These are phyloP conservation scores for Festucalex cinctus DNA, from an alignment of 2,113 vertebrate species.

Conservation along the genomic window DNA sequence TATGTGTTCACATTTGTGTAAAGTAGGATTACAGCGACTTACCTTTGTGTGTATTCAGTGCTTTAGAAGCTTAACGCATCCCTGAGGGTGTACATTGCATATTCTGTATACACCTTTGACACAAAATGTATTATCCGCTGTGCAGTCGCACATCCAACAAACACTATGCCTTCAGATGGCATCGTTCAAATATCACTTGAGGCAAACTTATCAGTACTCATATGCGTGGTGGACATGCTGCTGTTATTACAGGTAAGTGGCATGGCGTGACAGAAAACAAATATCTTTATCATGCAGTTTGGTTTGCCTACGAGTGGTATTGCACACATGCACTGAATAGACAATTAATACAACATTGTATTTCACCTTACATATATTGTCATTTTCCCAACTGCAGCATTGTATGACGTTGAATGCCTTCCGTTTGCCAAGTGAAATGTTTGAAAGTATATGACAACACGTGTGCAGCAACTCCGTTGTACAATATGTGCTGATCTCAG, in stretches of 20 bases:
- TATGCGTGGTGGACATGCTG: constrained; percentile 7
- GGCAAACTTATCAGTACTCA: background rate
- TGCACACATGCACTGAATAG: background rate
- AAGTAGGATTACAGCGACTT: constrained; percentile 1
- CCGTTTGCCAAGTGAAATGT: constrained; percentile 9
- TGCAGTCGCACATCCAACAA: constrained; percentile 21
- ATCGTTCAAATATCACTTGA: constrained; percentile 15
- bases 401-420: background rate
- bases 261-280: constrained; percentile 7
- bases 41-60: background rate
- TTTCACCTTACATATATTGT: constrained; percentile 12
- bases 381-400: constrained; percentile 19
- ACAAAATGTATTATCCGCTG: constrained; percentile 10
- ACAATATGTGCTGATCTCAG: constrained; percentile 10
- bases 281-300: constrained; percentile 4
- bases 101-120: constrained; percentile 14
- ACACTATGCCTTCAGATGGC: constrained; percentile 1
- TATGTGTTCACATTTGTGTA: constrained; percentile 10
- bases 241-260: constrained; percentile 11
- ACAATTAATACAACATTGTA: background rate
- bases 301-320: background rate
- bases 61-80: background rate
- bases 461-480: background rate
- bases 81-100: background rate
- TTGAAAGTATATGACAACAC: constrained; percentile 9